A percentile compares a stretch with the other conserved stretches of the same genome.
Conservation (phyloP, 2,888 invertebrate species). For the Epicampocera succincta region DNA sequence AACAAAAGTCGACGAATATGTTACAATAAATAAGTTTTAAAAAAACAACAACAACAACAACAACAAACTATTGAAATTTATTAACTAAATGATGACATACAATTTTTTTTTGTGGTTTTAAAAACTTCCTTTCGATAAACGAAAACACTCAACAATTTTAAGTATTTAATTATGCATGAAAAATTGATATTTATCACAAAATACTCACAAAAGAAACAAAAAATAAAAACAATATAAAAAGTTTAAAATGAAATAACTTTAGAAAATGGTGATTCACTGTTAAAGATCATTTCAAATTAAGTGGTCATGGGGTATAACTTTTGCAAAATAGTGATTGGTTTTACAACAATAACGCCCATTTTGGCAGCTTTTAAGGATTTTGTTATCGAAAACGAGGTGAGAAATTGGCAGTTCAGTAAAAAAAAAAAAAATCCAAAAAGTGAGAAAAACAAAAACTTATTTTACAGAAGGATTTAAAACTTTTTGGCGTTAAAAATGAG, state of each 20-base stretch:
- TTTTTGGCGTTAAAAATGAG: constrained; percentile 16
- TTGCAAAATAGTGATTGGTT: neutral
- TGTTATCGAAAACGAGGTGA: constrained; percentile 70
- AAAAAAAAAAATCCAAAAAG: neutral
- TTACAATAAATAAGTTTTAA: neutral
- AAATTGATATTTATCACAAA: constrained; percentile 29
- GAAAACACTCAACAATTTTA: neutral
- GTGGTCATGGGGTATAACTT: constrained; percentile 39
- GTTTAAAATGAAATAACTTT: constrained; percentile 4
- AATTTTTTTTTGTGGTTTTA: neutral
- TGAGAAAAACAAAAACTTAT: neutral
- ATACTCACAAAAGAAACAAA: neutral
- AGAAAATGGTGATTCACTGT: neutral
- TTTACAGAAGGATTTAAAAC: constrained; percentile 60
- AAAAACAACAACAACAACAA: too few relatives aligned
- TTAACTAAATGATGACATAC: neutral
- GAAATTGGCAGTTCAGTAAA: neutral
- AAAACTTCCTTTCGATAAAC: neutral
- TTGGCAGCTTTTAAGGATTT: constrained; percentile 72
- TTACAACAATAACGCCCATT: constrained; percentile 5
- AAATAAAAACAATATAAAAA: neutral
- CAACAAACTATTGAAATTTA: neutral
- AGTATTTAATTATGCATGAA: constrained; percentile 36
- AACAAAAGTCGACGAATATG: too few relatives aligned
- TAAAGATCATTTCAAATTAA: constrained; percentile 32